Base-by-base conservation (phyloP, 1,140 invertebrate genomes). In the Gryon sp. region DNA sequence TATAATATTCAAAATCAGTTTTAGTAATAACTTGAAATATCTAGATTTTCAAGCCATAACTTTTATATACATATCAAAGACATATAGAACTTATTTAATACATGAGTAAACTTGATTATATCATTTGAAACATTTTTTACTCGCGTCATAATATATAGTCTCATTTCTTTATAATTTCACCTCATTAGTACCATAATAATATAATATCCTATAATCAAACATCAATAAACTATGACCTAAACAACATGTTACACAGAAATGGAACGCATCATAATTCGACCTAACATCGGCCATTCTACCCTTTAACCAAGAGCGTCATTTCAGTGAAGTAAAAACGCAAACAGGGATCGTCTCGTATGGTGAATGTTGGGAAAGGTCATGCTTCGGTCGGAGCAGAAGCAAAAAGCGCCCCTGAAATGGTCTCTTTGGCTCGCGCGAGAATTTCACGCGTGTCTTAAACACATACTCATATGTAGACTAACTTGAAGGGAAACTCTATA, bases 371-470 rank as follows among this genome's bases (percentile, higher is more conserved):
- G 83, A 70, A 82, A 87, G 85, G 85, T 86, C 84, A 78, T 62
- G 83, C 59, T 30, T 55, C 77, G 57, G 76, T 69, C 69, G 70
- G 72, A 76, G 66, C 70, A 75, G 66, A 74, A 63, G 81, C 84
- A 87, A 87, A 87, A 87, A 86, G 79, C 80, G 84, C 85, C 84
- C 84, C 83, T 86, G 81, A 83, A 83, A 82, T 73, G 76, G 82
- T 75, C 76, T 76, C 60, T 59, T 76, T 60, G 60, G 74, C 74
- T 66, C 60, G 74, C 74, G 74, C 74, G 74, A 77, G 74, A 72
- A 77, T 77, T 77, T 77, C 74, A 77, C 66, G 66, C 74, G 65
- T 57, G 48, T 69, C 73, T 69, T 76, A 63, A 66, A 70, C 63
- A 32, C 52, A 18, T 65, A 60, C 60, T 59, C 59, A 69, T 70